These are phyloP conservation scores for Cremastobaeus sp. DNA, from an alignment of 2,888 invertebrate genomes.

Conservation along the genomic window DNA sequence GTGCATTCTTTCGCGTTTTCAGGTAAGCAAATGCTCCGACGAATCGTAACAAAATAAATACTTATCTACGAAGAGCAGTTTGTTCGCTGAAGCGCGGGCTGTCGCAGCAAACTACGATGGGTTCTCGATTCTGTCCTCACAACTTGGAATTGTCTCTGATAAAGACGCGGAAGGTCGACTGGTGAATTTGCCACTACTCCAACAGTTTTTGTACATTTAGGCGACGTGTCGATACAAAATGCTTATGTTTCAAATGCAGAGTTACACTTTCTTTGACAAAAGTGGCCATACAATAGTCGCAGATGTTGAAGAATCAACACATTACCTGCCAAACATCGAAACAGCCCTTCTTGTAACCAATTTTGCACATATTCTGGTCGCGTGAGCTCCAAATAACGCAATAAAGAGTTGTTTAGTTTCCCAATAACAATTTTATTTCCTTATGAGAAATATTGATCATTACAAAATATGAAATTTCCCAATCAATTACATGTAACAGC, in stretches of 20 bases:
- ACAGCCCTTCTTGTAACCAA: too few relatives aligned
- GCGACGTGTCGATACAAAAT: slow-evolving; percentile 14
- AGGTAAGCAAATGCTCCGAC: slow-evolving; percentile 37
- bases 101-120: slow-evolving; percentile 20
- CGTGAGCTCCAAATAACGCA: too few relatives aligned
- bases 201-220: slow-evolving; percentile 23
- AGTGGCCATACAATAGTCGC: not conserved
- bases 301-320: too few relatives aligned
- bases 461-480: too few relatives aligned
- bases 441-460: too few relatives aligned
- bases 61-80: slow-evolving; percentile 31
- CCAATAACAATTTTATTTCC: too few relatives aligned
- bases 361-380: too few relatives aligned
- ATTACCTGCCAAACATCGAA: too few relatives aligned
- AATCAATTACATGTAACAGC: too few relatives aligned
- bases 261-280: slow-evolving; percentile 19
- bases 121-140: too few relatives aligned
- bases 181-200: slow-evolving; percentile 5
- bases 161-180: not conserved
- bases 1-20: slow-evolving; percentile 18
- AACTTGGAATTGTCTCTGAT: slow-evolving; percentile 16
- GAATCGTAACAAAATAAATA: slow-evolving; percentile 51
- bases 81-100: slow-evolving; percentile 31
- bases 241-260: slow-evolving; percentile 8
- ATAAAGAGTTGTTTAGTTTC: too few relatives aligned